Conservation (phyloP, 2,113 vertebrate genomes). For the Eudyptes chrysolophus region DNA sequence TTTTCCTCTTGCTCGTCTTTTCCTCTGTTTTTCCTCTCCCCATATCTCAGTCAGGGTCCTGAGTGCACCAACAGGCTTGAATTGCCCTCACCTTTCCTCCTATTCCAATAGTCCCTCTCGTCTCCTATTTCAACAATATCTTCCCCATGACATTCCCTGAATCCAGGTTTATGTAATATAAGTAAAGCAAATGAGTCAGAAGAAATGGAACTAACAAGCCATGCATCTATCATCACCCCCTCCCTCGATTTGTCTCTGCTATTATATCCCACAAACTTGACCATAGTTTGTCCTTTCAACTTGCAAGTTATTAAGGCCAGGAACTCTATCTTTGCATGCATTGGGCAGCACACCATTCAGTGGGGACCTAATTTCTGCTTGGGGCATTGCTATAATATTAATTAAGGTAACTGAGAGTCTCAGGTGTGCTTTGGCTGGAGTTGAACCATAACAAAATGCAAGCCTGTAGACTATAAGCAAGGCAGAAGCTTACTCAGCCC, state of each 20-base stretch:
- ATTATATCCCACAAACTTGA: slow-evolving; percentile 19
- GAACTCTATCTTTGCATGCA: not conserved
- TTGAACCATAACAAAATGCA: not conserved
- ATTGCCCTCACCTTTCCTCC: not conserved
- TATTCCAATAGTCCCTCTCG: not conserved
- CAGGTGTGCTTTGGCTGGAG: slow-evolving; percentile 41
- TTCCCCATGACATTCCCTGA: slow-evolving; percentile 12
- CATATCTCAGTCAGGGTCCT: not conserved
- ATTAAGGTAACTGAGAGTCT: slow-evolving; percentile 18
- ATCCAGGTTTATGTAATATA: slow-evolving; percentile 34
- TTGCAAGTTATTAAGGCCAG: not conserved
- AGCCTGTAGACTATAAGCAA: not conserved
- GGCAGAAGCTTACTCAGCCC: not conserved
- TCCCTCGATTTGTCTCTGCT: not conserved
- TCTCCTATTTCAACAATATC: slow-evolving; percentile 30
- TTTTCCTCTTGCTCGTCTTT: not conserved
- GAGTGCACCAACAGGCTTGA: not conserved
- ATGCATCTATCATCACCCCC: slow-evolving; percentile 35
- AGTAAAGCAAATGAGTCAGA: slow-evolving; percentile 38
- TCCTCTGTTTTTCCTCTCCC: not conserved
- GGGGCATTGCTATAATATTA: not conserved
- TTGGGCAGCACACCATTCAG: not conserved
- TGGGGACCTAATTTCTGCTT: slow-evolving; percentile 19
- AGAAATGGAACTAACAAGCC: slow-evolving; percentile 30
- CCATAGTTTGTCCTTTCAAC: slow-evolving; percentile 14